A percentile compares a stretch with the other conserved stretches of the same genome.
phyloP scores from a whole-genome alignment of 2,113 vertebrate genomes.

The Axis porcinus region DNA sequence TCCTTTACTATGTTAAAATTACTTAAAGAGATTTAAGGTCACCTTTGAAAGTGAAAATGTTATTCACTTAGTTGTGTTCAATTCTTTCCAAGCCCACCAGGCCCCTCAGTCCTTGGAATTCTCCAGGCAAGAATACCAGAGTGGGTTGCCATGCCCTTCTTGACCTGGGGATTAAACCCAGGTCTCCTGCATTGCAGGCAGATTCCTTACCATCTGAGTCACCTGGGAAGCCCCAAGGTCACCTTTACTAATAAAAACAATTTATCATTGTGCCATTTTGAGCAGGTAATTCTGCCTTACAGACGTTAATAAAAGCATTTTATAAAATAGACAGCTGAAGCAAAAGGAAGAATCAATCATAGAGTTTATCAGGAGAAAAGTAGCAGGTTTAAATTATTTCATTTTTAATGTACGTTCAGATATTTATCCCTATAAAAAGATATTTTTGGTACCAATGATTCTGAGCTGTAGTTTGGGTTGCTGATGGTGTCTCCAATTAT shows the following conservation, averaged over 20 bases:
- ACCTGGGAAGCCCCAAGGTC: neutral
- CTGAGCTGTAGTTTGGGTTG: neutral
- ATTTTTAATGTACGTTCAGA: neutral
- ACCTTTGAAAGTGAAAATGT: neutral
- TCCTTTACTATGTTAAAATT: neutral
- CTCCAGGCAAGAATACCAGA: neutral
- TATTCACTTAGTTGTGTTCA: neutral
- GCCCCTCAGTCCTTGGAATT: neutral
- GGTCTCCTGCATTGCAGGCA: neutral
- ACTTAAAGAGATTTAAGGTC: neutral
- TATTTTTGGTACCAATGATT: neutral
- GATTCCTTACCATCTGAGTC: neutral
- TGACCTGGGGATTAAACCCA: rapidly evolving
- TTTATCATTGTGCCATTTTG: neutral
- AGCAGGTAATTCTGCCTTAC: neutral
- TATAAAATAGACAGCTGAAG: neutral
- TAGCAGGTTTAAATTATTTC: neutral
- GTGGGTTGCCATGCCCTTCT: neutral
- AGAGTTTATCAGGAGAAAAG: neutral
- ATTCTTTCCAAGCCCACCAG: neutral
- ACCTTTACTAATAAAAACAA: neutral
- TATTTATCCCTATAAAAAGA: neutral
- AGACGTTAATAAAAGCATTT: neutral
- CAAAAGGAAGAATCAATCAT: neutral
- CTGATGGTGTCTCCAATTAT: neutral